Evolutionary conservation across 30 jellyfish, hydroid and myxozoan genomes (phyloP), one percentile per base, ranked within the genome.

Genomic region (Chrysaora quinquecirrha): DNA sequence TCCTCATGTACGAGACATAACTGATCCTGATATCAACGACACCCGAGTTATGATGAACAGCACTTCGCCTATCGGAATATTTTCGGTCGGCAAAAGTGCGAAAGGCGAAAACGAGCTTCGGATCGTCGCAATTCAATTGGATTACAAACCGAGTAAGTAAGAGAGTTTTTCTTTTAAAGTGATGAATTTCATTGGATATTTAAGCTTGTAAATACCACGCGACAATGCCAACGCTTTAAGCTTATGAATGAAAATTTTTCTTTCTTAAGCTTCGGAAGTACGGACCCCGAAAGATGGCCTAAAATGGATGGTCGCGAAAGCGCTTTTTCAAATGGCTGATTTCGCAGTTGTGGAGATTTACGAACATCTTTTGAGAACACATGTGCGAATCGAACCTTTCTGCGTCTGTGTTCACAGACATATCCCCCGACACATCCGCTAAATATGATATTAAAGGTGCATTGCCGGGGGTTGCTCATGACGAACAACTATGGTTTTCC

Each of bases 361-460:
- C 75, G 96, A 83, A 30, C 98, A 91, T 74, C 82, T 91, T 25
- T 75, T 91, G 47, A 78, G 75, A 58, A 91, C 98, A 14, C 98
- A 91, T 29, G 76, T 69, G 38, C 83, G 95, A 14, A 71, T 85
- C 23, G 98, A 91, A 71, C 88, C 94, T n/a, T 56, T 91, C 64
- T 91, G 98, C 68, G 89, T 85, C n/a, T 66, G 95, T 25, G 63
- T 85, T 21, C 89, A 75, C 38, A 91, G 98, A 11, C 96, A 86
- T 25, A 69, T 91, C 16, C 63, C n/a, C 82, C 87, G 33, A 71
- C 46, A 18, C 98, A 91, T 66, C 98, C 98, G 23, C 56, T 91
- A 11, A 61, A 73, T 50, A 87, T 30, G 48, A 49, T 91, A 24
- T 64, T 91, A 34, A 33, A 54, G 54, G 30, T 54, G 0, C 98